Percentiles rank a stretch among this genome's conserved stretches.
These are phyloP conservation scores for Morpho deidamia DNA, from an alignment of 2,888 invertebrate species.

Conservation along the genomic window DNA sequence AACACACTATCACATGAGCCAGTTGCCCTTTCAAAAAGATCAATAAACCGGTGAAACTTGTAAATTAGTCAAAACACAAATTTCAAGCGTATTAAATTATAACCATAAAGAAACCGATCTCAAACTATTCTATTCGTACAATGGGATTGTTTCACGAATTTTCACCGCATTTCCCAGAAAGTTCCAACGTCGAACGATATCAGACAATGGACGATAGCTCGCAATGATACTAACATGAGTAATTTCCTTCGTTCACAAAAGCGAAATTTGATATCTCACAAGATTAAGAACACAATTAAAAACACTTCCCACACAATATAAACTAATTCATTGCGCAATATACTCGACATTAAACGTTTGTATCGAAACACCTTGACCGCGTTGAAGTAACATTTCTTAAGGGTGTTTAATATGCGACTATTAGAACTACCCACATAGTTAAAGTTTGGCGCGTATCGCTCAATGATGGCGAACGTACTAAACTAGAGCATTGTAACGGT, in stretches of 20 bases:
- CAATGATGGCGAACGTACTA: background rate
- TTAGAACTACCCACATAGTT: conserved; percentile 29
- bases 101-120: background rate
- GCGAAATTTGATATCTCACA: conserved; percentile 66
- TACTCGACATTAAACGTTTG: conserved; percentile 29
- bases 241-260: conserved; percentile 38
- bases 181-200: conserved; percentile 8
- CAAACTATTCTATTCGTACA: conserved; percentile 6
- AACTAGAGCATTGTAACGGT: conserved; percentile 12
- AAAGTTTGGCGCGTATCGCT: background rate
- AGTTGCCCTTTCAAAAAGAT: too few species aligned
- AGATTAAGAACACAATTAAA: conserved; percentile 33
- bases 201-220: conserved; percentile 20
- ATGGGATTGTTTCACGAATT: conserved; percentile 15
- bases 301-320: conserved; percentile 16
- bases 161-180: conserved; percentile 19
- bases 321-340: conserved; percentile 39
- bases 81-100: too few species aligned
- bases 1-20: too few species aligned
- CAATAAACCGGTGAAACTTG: background rate
- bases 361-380: conserved; percentile 52
- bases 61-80: too few species aligned
- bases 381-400: conserved; percentile 30
- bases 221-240: conserved; percentile 10
- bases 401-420: conserved; percentile 21